These are phyloP conservation scores for Frieseomelitta varia DNA, from an alignment of 1,140 invertebrate genomes.

Conservation along the genomic window DNA sequence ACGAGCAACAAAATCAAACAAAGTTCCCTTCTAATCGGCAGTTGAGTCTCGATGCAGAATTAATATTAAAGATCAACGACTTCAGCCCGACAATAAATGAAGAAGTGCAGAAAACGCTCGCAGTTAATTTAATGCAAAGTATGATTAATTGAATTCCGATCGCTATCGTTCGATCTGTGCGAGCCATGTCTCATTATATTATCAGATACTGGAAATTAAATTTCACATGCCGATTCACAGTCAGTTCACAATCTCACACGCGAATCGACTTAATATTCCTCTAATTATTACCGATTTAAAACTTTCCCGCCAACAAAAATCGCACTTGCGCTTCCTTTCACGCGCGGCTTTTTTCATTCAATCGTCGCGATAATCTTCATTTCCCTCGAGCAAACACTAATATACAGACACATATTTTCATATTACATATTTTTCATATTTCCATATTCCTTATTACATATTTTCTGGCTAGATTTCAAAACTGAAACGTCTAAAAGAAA, in stretches of 20 bases:
- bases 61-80: neutral
- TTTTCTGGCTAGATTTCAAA: neutral
- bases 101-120: neutral
- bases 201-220: conserved; percentile 6
- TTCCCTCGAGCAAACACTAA: neutral
- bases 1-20: neutral
- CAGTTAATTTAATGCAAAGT: conserved; percentile 1
- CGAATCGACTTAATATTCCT: too few relatives aligned
- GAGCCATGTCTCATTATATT: neutral
- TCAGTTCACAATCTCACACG: too few relatives aligned
- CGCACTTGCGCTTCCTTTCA: neutral
- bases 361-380: conserved; percentile 7
- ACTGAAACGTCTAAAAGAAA: neutral
- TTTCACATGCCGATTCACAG: too few relatives aligned
- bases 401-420: neutral
- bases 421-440: too few relatives aligned
- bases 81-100: neutral
- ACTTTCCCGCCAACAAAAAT: neutral
- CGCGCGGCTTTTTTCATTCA: neutral
- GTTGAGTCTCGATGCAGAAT: neutral
- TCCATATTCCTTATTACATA: too few relatives aligned
- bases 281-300: conserved; percentile 9
- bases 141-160: neutral
- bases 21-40: neutral
- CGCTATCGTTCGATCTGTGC: neutral